Conservation (phyloP, 1,140 invertebrate species). For the Drosophila rhopaloa region DNA sequence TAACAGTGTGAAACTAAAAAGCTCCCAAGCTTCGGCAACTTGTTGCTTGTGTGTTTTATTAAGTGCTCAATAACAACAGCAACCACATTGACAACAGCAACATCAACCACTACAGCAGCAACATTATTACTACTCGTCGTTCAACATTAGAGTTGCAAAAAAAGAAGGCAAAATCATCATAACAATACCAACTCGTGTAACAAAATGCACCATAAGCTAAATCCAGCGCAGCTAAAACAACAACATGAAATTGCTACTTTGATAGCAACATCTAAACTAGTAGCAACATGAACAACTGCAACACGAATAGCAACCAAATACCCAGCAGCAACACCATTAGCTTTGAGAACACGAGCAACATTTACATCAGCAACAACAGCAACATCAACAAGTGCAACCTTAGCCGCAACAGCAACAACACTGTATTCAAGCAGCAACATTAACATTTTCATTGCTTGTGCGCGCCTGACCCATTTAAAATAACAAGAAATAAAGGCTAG, state of each 20-base stretch:
- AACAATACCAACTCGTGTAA: neutral
- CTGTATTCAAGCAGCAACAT: conserved; percentile 26
- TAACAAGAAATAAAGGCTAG: neutral
- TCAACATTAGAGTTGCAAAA: neutral
- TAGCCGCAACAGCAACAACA: conserved; percentile 13
- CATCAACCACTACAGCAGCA: too few relatives aligned
- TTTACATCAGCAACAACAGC: neutral
- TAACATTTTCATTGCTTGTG: conserved; percentile 42
- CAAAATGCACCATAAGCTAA: neutral
- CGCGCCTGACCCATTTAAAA: conserved; percentile 52
- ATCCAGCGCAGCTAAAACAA: too few relatives aligned
- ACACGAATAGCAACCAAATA: neutral
- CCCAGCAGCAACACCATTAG: neutral
- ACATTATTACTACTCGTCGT: too few relatives aligned
- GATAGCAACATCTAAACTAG: neutral
- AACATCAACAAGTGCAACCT: conserved; percentile 8
- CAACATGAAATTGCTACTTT: too few relatives aligned
- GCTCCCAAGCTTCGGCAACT: conserved; percentile 47
- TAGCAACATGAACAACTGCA: neutral
- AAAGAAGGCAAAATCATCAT: neutral
- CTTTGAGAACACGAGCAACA: neutral
- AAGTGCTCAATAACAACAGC: conserved; percentile 1
- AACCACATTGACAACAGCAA: neutral
- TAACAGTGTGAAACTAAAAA: conserved; percentile 29
- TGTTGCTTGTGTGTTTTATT: conserved; percentile 43